phyloP scores from a whole-genome alignment of 2,797 vertebrate species.

The Oryzias sinensis region DNA sequence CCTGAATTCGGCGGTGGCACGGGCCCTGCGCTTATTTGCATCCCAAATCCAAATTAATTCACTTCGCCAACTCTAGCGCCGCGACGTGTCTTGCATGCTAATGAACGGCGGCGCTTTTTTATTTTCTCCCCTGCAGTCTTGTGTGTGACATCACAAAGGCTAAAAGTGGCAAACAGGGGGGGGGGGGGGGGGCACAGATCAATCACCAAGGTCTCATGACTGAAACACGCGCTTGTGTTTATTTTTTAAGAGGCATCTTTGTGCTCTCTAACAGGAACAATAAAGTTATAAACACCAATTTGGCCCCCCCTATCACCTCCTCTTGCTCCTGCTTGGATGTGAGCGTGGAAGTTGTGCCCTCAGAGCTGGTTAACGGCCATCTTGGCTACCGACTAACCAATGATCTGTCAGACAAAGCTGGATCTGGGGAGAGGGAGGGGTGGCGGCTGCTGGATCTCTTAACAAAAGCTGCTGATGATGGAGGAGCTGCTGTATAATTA shows the following conservation, averaged over 20 bases:
- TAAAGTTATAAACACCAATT: slow-evolving; percentile 94
- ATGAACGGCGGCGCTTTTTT: slow-evolving; percentile 86
- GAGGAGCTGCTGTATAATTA: slow-evolving; percentile 99
- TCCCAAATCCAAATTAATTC: slow-evolving; percentile 99
- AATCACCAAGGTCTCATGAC: slow-evolving; percentile 42
- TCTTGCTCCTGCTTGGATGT: too few species aligned
- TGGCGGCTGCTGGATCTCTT: slow-evolving; percentile 80
- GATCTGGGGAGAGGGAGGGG: slow-evolving; percentile 80
- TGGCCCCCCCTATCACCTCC: slow-evolving; percentile 25
- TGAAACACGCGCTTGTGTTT: slow-evolving; percentile 37
- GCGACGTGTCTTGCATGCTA: slow-evolving; percentile 92
- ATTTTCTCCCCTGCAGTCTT: slow-evolving; percentile 66
- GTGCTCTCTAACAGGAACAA: slow-evolving; percentile 82
- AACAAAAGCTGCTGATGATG: slow-evolving; percentile 99
- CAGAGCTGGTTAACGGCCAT: slow-evolving; percentile 89
- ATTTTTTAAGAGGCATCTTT: slow-evolving; percentile 79
- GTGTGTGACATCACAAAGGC: slow-evolving; percentile 88
- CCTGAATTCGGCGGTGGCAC: slow-evolving; percentile 89
- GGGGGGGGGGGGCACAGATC: slow-evolving; percentile 32
- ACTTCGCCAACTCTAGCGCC: slow-evolving; percentile 96
- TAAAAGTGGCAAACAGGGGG: slow-evolving; percentile 60
- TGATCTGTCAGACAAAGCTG: slow-evolving; percentile 88
- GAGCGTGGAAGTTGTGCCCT: slow-evolving; percentile 29
- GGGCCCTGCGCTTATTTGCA: slow-evolving; percentile 90
- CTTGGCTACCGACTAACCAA: slow-evolving; percentile 99